Conservation (phyloP, 2,797 vertebrate genomes). For the Phoebastria nigripes region DNA sequence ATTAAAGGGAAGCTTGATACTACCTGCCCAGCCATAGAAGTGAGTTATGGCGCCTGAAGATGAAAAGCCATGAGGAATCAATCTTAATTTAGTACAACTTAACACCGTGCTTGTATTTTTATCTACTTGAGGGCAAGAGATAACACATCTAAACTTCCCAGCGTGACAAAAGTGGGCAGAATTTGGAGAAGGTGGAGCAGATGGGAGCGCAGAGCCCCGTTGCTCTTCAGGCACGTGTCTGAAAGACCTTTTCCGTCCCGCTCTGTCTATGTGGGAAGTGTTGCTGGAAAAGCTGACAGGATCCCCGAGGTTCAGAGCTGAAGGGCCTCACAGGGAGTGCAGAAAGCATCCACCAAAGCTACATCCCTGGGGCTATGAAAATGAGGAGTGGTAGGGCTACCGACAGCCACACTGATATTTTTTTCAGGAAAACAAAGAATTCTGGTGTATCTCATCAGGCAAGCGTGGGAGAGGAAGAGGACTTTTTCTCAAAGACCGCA, state of each 20-base stretch:
- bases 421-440: background rate
- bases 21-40: background rate
- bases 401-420: background rate
- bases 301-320: background rate
- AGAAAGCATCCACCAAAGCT: background rate
- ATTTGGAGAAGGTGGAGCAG: background rate
- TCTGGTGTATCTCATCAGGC: background rate
- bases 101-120: background rate
- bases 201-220: background rate
- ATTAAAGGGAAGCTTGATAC: background rate
- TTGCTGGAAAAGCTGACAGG: constrained; percentile 45
- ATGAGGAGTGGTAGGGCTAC: background rate
- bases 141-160: background rate
- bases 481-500: background rate
- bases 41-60: background rate
- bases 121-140: background rate
- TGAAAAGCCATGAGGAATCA: background rate
- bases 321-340: background rate
- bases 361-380: background rate
- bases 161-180: background rate
- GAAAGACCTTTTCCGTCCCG: background rate
- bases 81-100: background rate
- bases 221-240: background rate
- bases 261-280: constrained; percentile 20
- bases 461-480: rapidly evolving